Evolutionary conservation across 2,888 invertebrate species (phyloP), one percentile per base, ranked within the genome.

Genomic region (Drosophila neoperkinsi): DNA sequence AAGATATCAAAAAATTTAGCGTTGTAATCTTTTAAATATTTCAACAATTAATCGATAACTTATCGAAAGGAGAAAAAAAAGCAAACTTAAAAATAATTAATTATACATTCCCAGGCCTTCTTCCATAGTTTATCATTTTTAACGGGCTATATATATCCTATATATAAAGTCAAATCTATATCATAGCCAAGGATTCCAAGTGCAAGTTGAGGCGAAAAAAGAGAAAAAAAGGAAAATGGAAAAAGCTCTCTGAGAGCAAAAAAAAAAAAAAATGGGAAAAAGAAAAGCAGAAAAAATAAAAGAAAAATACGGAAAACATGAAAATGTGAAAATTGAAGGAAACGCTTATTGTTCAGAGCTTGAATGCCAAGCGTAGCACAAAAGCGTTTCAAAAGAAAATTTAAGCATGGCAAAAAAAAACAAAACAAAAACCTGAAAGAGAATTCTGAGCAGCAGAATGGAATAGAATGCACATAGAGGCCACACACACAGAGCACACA

Each of bases 321-420:
- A 61, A 77, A 53, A 58, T 33, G 31, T 21, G 61, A 61, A 77
- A 53, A 58, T 33, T 55, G 56, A 74, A 75, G 74, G 61, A 62
- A 84, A 81, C 82, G 82, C 81, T 73, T 76, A 88, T 88, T 86
- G 86, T 86, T 86, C 68, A 65, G 43, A 58, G 66, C 71, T 71
- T 86, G 82, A 82, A 88, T 84, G 70, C 71, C 66, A 68, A 71
- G 66, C 72, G 62, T 71, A 70, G 65, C 71, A 88, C 82, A 86
- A 88, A 82, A 72, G 79, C 81, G 57, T 60, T 73, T 81, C 77
- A 86, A 88, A 86, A 73, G 72, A 72, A 84, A 73, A 78, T 78
- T 78, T 75, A 67, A 80, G 79, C 65, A 74, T 71, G 59, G 66
- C 46, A 70, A 65, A 77, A 28, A 25, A 28, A 74, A 75, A 79